Base-by-base conservation (phyloP, 2,797 vertebrate species). In the Sebastes goodei region DNA sequence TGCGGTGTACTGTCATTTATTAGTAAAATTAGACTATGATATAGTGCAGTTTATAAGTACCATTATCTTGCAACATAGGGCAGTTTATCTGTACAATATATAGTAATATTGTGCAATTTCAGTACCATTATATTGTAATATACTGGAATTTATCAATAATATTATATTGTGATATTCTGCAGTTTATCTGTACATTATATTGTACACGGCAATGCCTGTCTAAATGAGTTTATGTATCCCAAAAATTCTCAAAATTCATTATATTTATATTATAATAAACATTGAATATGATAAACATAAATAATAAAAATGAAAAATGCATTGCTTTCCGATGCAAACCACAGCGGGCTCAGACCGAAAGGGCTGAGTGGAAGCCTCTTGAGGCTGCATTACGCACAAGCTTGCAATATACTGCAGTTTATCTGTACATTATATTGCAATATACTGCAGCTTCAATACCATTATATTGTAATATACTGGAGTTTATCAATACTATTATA, bases 181-280 rank as follows among this genome's bases (percentile, higher is more conserved):
- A 1, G 0, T 33, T 61, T 42, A 1, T 4, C 17, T 49, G 46
- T 49, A 49, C 46, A 17, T 17, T 49, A 49, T 49, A 49, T 49
- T 49, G 46, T 17, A 20, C 42, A 46, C 0, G 42, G 42, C 42
- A 46, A 46, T 46, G 42, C 42, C 42, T 46, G 42, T 46, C 42
- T 15, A 46, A 46, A 46, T 0, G 46, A 49, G 17, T 49, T 49
- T 49, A 49, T 49, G 46, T 0, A 3, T 14, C 17, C 42, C 7
- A 17, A 46, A 46, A 46, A 42, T 42, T 42, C 38, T 42, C 42
- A 46, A 46, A 46, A 49, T 17, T 20, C 7, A 49, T 20, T 17
- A 49, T 8, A 17, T 49, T 49, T 49, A 49, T 49, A 49, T 49
- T 20, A 49, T 49, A 49, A 49, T 49, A 49, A 49, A 49, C 46